Evolutionary conservation across 2,113 vertebrate genomes (phyloP).

Genomic region (Sylvicapra grimmia): DNA sequence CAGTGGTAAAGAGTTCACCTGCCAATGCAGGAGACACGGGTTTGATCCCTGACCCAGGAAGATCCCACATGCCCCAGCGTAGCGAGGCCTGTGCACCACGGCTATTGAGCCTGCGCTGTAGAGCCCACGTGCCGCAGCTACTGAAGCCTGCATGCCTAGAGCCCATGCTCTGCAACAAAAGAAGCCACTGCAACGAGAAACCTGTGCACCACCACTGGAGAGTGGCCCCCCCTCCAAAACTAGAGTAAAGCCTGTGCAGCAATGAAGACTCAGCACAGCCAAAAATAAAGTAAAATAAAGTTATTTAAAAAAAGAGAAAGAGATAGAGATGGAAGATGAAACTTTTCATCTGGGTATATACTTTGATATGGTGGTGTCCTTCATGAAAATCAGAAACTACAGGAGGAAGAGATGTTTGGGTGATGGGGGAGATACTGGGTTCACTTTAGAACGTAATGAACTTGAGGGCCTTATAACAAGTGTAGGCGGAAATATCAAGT

Average conservation of each 20-base stretch:
- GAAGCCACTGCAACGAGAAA: neutral
- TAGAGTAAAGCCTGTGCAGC: neutral
- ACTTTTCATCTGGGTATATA: neutral
- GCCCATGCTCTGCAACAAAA: neutral
- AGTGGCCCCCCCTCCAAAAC: neutral
- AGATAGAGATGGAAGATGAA: neutral
- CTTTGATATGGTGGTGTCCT: neutral
- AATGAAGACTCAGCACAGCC: neutral
- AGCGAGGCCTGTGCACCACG: neutral
- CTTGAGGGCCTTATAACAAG: neutral
- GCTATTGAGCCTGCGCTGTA: neutral
- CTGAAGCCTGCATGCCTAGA: neutral
- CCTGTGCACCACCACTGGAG: neutral
- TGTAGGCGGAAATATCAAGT: neutral
- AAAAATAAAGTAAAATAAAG: neutral
- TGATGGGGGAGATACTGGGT: neutral
- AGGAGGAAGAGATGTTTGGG: neutral
- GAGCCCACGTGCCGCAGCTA: rapidly evolving
- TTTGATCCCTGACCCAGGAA: neutral
- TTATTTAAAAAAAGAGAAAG: neutral
- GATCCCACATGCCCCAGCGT: neutral
- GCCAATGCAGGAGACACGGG: neutral
- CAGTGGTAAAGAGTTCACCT: neutral
- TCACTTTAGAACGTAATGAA: neutral
- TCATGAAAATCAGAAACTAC: neutral